A percentile compares a stretch with the other conserved stretches of the same genome.
phyloP scores from a whole-genome alignment of 2,888 invertebrate species.

The Cepaea hortensis region DNA sequence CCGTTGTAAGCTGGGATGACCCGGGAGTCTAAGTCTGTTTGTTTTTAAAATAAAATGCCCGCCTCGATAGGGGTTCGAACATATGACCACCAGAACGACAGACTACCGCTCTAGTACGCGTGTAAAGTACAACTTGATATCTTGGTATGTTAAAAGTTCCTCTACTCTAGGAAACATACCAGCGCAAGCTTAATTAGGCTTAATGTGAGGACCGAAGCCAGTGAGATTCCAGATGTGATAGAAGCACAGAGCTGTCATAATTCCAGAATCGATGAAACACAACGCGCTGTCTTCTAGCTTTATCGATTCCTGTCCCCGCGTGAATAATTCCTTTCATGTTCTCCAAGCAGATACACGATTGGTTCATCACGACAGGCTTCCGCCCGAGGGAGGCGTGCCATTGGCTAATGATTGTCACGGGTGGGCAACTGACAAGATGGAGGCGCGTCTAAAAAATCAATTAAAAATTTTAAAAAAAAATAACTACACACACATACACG shows the following conservation, averaged over 20 bases:
- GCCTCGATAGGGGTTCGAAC: too few species aligned
- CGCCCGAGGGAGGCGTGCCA: constrained; percentile 14
- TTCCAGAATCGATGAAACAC: constrained; percentile 17
- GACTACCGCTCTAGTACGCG: too few species aligned
- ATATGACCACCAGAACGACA: too few species aligned
- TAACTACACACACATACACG: not conserved
- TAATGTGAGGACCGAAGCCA: not conserved
- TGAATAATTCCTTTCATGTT: not conserved
- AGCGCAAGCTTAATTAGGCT: too few species aligned
- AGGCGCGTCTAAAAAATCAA: constrained; percentile 40
- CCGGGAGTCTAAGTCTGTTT: too few species aligned
- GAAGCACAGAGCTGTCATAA: not conserved
- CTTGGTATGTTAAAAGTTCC: too few species aligned
- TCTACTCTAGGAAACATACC: too few species aligned
- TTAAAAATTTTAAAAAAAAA: constrained; percentile 23
- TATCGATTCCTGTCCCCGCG: constrained; percentile 23
- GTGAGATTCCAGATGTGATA: not conserved
- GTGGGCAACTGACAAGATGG: constrained; percentile 36
- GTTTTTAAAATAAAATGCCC: too few species aligned
- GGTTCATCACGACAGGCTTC: constrained; percentile 1
- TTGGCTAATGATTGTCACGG: not conserved
- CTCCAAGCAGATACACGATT: not conserved
- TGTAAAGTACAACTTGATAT: too few species aligned
- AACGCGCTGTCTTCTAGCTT: not conserved
- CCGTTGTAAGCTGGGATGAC: too few species aligned